Percentiles rank a stretch among this genome's conserved stretches.
These are phyloP conservation scores for Tetramorium alpestre DNA, from an alignment of 1,140 invertebrate genomes.

Conservation along the genomic window DNA sequence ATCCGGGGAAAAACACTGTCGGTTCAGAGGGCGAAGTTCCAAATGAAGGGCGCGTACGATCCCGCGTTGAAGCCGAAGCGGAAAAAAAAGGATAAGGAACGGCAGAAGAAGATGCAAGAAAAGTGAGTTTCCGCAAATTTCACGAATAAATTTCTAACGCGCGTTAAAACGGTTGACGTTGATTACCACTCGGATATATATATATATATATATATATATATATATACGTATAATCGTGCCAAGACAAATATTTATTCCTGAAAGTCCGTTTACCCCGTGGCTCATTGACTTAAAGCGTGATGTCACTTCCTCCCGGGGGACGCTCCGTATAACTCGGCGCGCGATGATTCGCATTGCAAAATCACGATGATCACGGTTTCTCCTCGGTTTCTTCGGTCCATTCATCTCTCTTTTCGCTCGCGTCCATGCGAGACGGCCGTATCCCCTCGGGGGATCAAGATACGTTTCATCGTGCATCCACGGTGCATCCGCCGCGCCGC, in stretches of 20 bases:
- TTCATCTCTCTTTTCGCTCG: conserved; percentile 62
- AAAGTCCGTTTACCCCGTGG: neutral
- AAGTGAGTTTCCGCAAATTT: conserved; percentile 88
- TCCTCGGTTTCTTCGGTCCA: conserved; percentile 50
- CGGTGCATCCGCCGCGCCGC: neutral
- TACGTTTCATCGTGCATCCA: conserved; percentile 32
- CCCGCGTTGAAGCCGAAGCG: conserved; percentile 97
- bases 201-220: too few species aligned
- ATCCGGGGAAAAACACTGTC: conserved; percentile 92
- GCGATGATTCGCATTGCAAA: conserved; percentile 13
- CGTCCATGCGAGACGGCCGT: conserved; percentile 26
- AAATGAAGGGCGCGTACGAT: conserved; percentile 97
- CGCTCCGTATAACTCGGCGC: neutral
- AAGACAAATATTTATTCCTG: neutral
- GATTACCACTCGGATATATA: neutral
- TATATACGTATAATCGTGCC: neutral
- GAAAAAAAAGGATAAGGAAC: conserved; percentile 96
- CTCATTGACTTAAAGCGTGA: conserved; percentile 18
- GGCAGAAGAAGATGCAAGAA: conserved; percentile 96
- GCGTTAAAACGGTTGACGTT: neutral
- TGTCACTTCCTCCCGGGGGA: conserved; percentile 28
- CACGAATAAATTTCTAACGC: neutral
- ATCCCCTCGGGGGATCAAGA: conserved; percentile 51
- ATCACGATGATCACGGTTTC: conserved; percentile 55
- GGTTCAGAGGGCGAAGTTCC: conserved; percentile 97